A percentile compares a stretch with the other conserved stretches of the same genome.
Conservation (phyloP, 2,888 invertebrate species). For the Papilio elwesi region DNA sequence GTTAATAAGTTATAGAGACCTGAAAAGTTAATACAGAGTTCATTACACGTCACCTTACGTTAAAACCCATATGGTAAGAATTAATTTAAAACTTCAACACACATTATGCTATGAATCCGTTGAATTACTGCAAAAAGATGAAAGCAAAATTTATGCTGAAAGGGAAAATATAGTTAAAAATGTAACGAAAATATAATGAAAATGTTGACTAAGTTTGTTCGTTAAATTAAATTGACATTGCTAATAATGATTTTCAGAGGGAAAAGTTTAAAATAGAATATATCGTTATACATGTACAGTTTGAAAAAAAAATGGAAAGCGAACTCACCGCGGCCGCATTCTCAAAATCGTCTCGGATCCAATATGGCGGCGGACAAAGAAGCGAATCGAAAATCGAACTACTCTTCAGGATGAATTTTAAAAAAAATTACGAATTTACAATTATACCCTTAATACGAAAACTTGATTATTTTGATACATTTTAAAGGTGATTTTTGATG, state of each 20-base stretch:
- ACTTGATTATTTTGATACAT: slow-evolving; percentile 25
- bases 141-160: neutral
- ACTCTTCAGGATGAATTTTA: slow-evolving; percentile 38
- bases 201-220: neutral
- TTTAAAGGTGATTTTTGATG: slow-evolving; percentile 48
- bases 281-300: slow-evolving; percentile 18
- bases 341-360: slow-evolving; percentile 51
- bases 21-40: neutral
- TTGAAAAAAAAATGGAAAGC: slow-evolving; percentile 61
- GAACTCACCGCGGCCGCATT: slow-evolving; percentile 57
- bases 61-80: slow-evolving; percentile 13
- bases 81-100: slow-evolving; percentile 22
- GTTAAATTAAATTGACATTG: neutral
- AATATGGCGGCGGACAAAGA: slow-evolving; percentile 67
- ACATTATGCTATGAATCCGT: neutral
- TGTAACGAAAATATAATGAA: neutral
- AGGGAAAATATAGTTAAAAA: slow-evolving; percentile 1
- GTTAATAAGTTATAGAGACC: neutral
- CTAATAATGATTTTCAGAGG: neutral
- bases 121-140: neutral
- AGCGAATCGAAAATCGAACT: slow-evolving; percentile 47
- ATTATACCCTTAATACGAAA: slow-evolving; percentile 42
- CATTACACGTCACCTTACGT: slow-evolving; percentile 12
- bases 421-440: slow-evolving; percentile 3
- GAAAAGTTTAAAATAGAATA: neutral